phyloP scores from a whole-genome alignment of 2,113 vertebrate genomes.

The Poicephalus gulielmi region DNA sequence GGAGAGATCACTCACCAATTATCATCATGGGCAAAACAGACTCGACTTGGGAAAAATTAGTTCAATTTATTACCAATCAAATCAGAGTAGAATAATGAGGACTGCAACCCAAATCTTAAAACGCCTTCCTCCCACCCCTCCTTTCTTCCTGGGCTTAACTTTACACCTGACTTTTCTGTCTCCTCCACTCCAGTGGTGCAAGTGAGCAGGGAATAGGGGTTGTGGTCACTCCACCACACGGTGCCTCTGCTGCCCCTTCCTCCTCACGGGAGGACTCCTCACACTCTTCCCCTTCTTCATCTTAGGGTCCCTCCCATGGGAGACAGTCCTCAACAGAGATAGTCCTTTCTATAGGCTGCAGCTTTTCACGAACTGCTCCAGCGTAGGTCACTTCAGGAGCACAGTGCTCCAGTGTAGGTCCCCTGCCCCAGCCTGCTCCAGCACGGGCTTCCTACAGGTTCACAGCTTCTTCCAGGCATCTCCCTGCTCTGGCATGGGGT shows the following conservation, averaged over 20 bases:
- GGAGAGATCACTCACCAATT: neutral
- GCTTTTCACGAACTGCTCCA: neutral
- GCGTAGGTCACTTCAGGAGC: neutral
- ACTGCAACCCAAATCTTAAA: neutral
- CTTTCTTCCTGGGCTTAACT: neutral
- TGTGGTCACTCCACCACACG: accelerated
- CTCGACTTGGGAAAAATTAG: neutral
- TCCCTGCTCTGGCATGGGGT: neutral
- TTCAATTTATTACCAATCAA: neutral
- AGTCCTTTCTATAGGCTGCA: neutral
- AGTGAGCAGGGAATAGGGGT: neutral
- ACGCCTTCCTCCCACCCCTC: accelerated
- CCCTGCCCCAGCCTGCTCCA: neutral
- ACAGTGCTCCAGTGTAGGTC: neutral
- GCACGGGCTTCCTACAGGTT: accelerated
- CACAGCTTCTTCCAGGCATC: neutral
- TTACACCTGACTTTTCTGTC: neutral
- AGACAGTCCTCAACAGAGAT: neutral
- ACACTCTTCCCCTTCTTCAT: neutral
- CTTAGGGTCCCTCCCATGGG: neutral
- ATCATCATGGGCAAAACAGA: neutral
- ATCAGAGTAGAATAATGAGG: neutral
- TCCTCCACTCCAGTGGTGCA: neutral
- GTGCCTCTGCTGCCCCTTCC: neutral
- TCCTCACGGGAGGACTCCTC: neutral